Evolutionary conservation across 1,140 invertebrate species (phyloP).

Genomic region (Drosophila repletoides): DNA sequence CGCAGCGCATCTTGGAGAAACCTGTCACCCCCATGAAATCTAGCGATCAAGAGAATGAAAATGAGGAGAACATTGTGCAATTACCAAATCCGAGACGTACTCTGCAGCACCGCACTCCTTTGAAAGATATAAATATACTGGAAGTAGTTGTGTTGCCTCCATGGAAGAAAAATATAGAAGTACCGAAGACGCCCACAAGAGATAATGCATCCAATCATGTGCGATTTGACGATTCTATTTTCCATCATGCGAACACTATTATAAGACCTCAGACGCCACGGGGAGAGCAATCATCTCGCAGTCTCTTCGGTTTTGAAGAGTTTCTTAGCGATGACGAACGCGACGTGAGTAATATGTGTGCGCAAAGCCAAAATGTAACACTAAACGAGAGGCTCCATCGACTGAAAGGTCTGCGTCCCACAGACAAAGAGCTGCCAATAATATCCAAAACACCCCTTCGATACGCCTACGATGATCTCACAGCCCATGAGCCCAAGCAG

Average conservation of each 20-base stretch:
- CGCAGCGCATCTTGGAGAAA: not conserved
- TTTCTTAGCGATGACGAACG: slow-evolving; percentile 36
- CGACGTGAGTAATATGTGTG: too few relatives aligned
- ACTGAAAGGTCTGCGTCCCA: slow-evolving; percentile 48
- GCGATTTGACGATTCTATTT: slow-evolving; percentile 35
- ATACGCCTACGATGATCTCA: slow-evolving; percentile 24
- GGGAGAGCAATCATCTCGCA: not conserved
- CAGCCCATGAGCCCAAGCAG: slow-evolving; percentile 27
- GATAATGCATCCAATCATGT: slow-evolving; percentile 22
- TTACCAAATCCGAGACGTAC: slow-evolving; percentile 61
- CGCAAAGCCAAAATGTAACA: slow-evolving; percentile 12
- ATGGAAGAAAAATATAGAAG: slow-evolving; percentile 55
- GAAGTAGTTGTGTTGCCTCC: slow-evolving; percentile 64
- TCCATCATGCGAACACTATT: not conserved
- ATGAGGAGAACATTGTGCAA: slow-evolving; percentile 53
- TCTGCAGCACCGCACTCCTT: slow-evolving; percentile 52
- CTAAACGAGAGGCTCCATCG: slow-evolving; percentile 54
- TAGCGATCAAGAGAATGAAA: slow-evolving; percentile 37
- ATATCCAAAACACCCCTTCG: slow-evolving; percentile 6
- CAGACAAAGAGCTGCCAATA: slow-evolving; percentile 27
- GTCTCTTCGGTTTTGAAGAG: slow-evolving; percentile 64
- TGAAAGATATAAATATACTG: slow-evolving; percentile 71
- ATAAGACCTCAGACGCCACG: not conserved
- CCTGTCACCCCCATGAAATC: not conserved
- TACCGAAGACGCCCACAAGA: slow-evolving; percentile 24